Evolutionary conservation across 2,113 vertebrate species (phyloP).

Genomic region (Campylomormyrus tamandua): DNA sequence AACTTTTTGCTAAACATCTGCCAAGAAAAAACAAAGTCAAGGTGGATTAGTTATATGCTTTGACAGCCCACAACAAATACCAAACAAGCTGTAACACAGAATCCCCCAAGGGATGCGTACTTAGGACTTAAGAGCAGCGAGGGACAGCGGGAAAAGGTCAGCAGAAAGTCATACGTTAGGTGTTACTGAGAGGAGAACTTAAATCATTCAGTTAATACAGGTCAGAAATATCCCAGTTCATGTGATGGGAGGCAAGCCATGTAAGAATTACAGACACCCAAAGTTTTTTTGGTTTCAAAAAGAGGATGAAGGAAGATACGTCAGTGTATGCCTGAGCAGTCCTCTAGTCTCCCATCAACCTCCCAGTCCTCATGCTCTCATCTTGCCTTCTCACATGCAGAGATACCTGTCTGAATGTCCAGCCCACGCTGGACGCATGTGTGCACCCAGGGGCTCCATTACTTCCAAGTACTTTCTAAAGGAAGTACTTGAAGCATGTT

Average conservation of each 20-base stretch:
- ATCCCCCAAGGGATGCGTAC: background rate
- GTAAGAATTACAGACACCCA: background rate
- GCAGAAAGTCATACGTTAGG: background rate
- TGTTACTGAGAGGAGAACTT: background rate
- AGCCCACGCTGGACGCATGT: background rate
- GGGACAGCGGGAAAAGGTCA: background rate
- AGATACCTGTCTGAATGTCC: background rate
- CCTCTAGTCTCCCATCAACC: background rate
- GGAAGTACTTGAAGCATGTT: conserved; percentile 29
- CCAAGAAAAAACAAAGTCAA: conserved; percentile 37
- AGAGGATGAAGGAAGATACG: background rate
- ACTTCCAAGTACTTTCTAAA: conserved; percentile 30
- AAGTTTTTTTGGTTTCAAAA: background rate
- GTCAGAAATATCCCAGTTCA: background rate
- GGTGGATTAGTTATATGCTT: background rate
- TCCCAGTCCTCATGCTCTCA: background rate
- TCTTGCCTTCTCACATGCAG: background rate
- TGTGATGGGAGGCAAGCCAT: background rate
- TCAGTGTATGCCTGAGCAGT: background rate
- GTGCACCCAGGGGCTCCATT: background rate
- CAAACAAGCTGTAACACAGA: background rate
- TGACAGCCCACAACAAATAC: background rate
- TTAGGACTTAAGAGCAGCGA: too few relatives aligned
- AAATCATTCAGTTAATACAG: background rate
- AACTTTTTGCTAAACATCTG: background rate